Base-by-base conservation (phyloP, 2,888 invertebrate genomes). In the Andrena marginata region DNA sequence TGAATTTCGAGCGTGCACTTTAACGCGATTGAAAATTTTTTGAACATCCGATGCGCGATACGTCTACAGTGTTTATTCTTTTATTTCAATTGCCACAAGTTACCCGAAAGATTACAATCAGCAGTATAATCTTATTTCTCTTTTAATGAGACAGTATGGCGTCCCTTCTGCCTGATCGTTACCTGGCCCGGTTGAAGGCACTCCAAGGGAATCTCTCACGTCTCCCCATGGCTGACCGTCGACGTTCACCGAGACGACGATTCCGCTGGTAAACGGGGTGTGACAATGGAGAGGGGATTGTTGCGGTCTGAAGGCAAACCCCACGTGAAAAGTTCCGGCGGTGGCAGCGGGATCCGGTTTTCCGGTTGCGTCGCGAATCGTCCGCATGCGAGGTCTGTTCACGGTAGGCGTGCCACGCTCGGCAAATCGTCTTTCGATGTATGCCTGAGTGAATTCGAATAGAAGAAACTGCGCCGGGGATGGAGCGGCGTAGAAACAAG, bases 371-470 rank as follows among this genome's bases (percentile, higher is more conserved):
- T 76, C 76, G 71, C 69, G 73, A 69, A 68, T 65, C 48, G 49
- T 59, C 23, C 35, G 68, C 60, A 82, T 65, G 64, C 70, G 72
- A 69, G 59, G 70, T 60, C 69, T 59, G 68, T 68, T 82, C 73
- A 67, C 59, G 77, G 85, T 87, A 87, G 91, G 91, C 91, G 91
- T 91, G 91, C 84, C 87, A 33, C 33, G 10, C 69, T 70, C 82
- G 75, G 69, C 87, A 89, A 91, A 90, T 91, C 90, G 89, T 87
- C 89, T 89, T 91, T 89, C 89, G 81, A 91, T 91, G 84, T 85
- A 91, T 88, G 91, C 90, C 84, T 89, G 89, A 91, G 85, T 84
- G 90, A 89, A 89, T 91, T 90, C 87, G 85, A 91, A 91, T 91
- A 80, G 87, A 83, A 85, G 85, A 84, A 82, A 80, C 49, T 31